Evolutionary conservation across 2,113 vertebrate genomes (phyloP).

Genomic region (Eidolon helvum): DNA sequence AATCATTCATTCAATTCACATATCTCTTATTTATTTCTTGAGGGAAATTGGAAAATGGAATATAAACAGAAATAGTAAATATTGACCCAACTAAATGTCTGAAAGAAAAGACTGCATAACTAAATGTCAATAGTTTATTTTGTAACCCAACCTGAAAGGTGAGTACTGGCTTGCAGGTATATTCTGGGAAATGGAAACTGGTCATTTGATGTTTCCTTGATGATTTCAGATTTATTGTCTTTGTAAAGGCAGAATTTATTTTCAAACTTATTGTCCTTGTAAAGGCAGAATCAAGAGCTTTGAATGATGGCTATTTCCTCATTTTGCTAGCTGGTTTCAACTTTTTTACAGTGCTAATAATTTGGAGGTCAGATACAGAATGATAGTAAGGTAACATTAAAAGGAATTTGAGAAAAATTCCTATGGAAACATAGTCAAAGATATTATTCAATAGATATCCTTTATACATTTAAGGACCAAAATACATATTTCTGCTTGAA

Average conservation of each 20-base stretch:
- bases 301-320: constrained; percentile 12
- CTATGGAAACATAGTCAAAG: not conserved
- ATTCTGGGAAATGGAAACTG: constrained; percentile 39
- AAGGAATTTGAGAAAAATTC: not conserved
- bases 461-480: not conserved
- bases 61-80: constrained; percentile 4
- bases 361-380: not conserved
- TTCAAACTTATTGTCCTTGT: not conserved
- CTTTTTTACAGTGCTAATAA: not conserved
- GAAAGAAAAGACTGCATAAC: not conserved
- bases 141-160: constrained; percentile 26
- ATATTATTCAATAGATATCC: not conserved
- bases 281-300: constrained; percentile 2
- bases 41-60: not conserved
- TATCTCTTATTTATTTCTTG: not conserved
- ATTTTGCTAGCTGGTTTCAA: not conserved
- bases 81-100: not conserved
- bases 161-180: not conserved
- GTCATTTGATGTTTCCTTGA: constrained; percentile 1
- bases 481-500: not conserved
- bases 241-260: not conserved
- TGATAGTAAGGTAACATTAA: not conserved
- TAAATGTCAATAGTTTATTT: constrained; percentile 42
- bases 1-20: not conserved
- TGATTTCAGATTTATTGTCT: constrained; percentile 6